Evolutionary conservation across 1,140 invertebrate genomes (phyloP), one percentile per base, ranked within the genome.

Genomic region (Cephus cinctus): DNA sequence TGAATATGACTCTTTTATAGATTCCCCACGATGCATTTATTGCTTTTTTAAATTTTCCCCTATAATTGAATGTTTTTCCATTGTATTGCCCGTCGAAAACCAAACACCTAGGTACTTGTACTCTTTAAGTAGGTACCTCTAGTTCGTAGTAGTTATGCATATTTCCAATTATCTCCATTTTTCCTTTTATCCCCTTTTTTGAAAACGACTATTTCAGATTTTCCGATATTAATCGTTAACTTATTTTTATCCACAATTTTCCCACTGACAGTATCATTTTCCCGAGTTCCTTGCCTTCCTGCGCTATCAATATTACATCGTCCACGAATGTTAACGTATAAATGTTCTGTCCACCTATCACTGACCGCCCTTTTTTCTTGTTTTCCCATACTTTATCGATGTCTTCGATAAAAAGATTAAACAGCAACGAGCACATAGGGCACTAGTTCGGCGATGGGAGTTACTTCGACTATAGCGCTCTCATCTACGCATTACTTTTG

Each of bases 181-280:
- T 34, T 44, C 43, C 43, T 35, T 4, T 11, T 35, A 9, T 44
- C 30, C 2, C 42, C 42, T 21, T 44, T 44, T 34, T 44, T 32
- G 11, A 44, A 44, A 11, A 44, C 11, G 9, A 44, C n/a, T 5
- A 44, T 23, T 34, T 44, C 35, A 4, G 43, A 16, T 34, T 44
- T 44, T 2, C 23, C 19, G 12, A 44, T 44, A 22, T 44, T 44
- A 2, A 44, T 22, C 5, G 31, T 35, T 19, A 34, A 14, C 18
- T 16, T 23, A 35, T 44, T 44, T 16, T 44, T 22, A 3, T 34
- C 31, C 19, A 44, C 43, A 22, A 44, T 12, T 34, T 44, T 22
- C 25, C 43, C 18, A 44, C 4, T 3, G 32, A n/a, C 20, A 1
- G 3, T n/a, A 23, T 35, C 5, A 44, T n/a, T 15, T 35, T 4